Conservation (phyloP, 2,888 invertebrate species). For the Druceiella hillmani region DNA sequence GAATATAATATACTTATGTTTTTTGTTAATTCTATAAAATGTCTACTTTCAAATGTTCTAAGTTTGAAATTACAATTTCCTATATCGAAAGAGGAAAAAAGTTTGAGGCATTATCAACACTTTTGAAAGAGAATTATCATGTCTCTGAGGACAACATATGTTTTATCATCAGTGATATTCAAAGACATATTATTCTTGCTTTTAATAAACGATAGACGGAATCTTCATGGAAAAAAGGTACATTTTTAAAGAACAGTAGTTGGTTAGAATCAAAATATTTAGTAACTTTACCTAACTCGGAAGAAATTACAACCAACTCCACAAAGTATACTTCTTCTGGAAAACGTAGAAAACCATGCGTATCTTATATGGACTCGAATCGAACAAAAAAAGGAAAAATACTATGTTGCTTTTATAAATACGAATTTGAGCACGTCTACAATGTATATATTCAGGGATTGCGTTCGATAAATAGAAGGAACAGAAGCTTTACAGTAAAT, state of each 20-base stretch:
- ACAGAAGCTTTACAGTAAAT: no score
- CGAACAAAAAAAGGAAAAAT: neutral
- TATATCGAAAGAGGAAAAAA: conserved; percentile 13
- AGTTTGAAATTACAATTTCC: conserved; percentile 4
- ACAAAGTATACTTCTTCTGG: conserved; percentile 6
- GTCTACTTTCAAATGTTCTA: conserved; percentile 9
- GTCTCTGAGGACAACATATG: conserved; percentile 12
- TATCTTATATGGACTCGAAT: neutral
- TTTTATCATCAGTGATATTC: conserved; percentile 14
- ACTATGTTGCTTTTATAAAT: no score
- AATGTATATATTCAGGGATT: no score
- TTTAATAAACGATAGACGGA: conserved; percentile 14
- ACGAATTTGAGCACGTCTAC: no score
- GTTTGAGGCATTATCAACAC: conserved; percentile 5
- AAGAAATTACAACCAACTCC: no score
- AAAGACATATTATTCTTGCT: conserved; percentile 12
- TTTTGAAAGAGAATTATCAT: conserved; percentile 7
- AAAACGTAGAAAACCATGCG: conserved; percentile 6
- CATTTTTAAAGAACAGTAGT: conserved; percentile 13
- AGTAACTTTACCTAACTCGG: conserved; percentile 7
- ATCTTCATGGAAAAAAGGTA: conserved; percentile 7
- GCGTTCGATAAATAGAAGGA: no score
- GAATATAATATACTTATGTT: no score
- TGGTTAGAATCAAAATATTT: conserved; percentile 14
- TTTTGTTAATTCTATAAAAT: conserved; percentile 5